Percentiles rank a stretch among this genome's conserved stretches.
These are phyloP conservation scores for Lacerta viridis DNA, from an alignment of 2,797 vertebrate species.

Conservation along the genomic window DNA sequence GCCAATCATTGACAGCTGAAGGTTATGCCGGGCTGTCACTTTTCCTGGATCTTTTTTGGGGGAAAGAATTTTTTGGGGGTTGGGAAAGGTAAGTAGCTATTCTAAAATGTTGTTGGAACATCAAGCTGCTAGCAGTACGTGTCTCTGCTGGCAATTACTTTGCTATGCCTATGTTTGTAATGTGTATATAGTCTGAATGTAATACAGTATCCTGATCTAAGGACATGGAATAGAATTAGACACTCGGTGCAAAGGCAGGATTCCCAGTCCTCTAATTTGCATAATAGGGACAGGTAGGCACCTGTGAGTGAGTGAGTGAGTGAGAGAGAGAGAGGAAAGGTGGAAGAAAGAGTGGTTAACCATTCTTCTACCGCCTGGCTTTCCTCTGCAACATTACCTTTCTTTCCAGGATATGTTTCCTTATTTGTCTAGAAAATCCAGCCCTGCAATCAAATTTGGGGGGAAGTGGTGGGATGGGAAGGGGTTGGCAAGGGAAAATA, in stretches of 20 bases:
- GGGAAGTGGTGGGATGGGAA: neutral
- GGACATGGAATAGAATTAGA: neutral
- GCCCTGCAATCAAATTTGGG: neutral
- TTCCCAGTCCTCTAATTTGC: neutral
- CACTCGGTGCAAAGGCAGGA: neutral
- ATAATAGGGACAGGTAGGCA: neutral
- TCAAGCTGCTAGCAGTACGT: neutral
- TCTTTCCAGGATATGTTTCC: neutral
- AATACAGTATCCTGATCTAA: neutral
- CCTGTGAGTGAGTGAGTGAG: neutral
- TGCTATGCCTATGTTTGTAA: neutral
- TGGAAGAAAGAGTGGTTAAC: neutral
- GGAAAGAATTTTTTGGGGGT: neutral
- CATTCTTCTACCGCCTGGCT: neutral
- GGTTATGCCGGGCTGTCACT: neutral
- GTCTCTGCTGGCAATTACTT: neutral
- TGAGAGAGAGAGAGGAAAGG: neutral
- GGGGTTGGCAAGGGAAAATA: too few relatives aligned
- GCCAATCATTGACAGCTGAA: neutral
- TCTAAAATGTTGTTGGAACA: neutral
- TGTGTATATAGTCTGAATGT: neutral
- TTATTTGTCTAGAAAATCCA: neutral
- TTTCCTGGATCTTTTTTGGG: constrained; percentile 1
- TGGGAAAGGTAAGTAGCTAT: constrained; percentile 18
- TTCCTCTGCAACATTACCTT: neutral